Conservation (phyloP, 1,140 invertebrate genomes). For the Grapholita molesta region DNA sequence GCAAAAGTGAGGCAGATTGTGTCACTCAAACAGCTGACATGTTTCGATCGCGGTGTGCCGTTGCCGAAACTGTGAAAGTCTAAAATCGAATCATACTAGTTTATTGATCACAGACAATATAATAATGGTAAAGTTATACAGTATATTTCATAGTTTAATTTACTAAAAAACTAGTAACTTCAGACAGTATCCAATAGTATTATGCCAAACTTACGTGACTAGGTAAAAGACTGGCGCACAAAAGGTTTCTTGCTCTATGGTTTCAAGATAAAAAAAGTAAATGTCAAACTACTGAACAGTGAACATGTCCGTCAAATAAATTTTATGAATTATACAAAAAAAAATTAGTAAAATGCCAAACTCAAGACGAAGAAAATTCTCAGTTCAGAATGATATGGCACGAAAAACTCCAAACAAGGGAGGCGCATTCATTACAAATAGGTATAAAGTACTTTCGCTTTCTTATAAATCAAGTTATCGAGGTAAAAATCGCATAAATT, state of each 20-base stretch:
- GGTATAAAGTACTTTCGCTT: neutral
- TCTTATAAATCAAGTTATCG: no score
- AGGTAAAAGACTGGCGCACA: neutral
- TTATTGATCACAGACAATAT: no score
- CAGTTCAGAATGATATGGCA: conserved; percentile 47
- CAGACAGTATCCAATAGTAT: no score
- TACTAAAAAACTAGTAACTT: no score
- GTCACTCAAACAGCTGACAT: no score
- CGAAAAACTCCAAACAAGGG: conserved; percentile 23
- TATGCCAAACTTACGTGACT: neutral
- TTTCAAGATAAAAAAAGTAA: conserved; percentile 11
- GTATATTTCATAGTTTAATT: no score
- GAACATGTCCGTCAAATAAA: conserved; percentile 15
- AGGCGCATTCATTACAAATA: neutral
- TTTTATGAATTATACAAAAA: conserved; percentile 28
- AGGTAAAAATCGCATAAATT: no score
- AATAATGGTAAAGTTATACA: no score
- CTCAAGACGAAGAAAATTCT: conserved; percentile 53
- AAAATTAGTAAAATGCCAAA: conserved; percentile 60
- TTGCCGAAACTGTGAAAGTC: no score
- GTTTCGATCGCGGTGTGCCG: no score
- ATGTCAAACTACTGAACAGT: conserved; percentile 27
- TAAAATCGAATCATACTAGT: no score
- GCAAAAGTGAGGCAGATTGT: no score
- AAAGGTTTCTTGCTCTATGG: neutral